These are phyloP conservation scores for Cephonodes hylas DNA, from an alignment of 2,888 invertebrate genomes.

Conservation along the genomic window DNA sequence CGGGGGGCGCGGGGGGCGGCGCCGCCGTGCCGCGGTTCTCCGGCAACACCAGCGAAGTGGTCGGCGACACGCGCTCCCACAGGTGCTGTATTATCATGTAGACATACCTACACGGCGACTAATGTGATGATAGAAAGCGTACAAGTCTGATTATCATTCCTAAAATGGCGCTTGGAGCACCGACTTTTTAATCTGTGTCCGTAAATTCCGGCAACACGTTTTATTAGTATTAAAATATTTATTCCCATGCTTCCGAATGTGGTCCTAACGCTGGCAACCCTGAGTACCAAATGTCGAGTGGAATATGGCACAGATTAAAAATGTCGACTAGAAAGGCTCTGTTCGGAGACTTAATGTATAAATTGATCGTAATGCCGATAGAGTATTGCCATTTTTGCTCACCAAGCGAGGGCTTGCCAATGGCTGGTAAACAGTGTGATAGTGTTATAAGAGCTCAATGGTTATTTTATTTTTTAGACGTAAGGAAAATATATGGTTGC, in stretches of 20 bases:
- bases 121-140: conserved; percentile 32
- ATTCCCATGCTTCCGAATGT: neutral
- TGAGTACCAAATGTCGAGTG: neutral
- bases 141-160: conserved; percentile 73
- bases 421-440: conserved; percentile 64
- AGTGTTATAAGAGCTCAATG: conserved; percentile 68
- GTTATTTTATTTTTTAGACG: conserved; percentile 47
- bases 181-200: neutral
- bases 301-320: conserved; percentile 1
- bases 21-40: conserved; percentile 82
- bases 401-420: conserved; percentile 63
- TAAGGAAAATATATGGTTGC: conserved; percentile 57
- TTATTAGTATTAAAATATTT: neutral
- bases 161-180: conserved; percentile 38
- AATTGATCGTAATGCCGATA: conserved; percentile 44
- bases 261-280: neutral
- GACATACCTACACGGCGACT: neutral
- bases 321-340: neutral
- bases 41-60: conserved; percentile 89
- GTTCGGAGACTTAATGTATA: neutral
- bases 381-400: conserved; percentile 69
- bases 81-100: conserved; percentile 89
- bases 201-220: neutral
- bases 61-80: conserved; percentile 86
- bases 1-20: conserved; percentile 24